Conservation (phyloP, 2,797 vertebrate species). For the Danio aesculapii region DNA sequence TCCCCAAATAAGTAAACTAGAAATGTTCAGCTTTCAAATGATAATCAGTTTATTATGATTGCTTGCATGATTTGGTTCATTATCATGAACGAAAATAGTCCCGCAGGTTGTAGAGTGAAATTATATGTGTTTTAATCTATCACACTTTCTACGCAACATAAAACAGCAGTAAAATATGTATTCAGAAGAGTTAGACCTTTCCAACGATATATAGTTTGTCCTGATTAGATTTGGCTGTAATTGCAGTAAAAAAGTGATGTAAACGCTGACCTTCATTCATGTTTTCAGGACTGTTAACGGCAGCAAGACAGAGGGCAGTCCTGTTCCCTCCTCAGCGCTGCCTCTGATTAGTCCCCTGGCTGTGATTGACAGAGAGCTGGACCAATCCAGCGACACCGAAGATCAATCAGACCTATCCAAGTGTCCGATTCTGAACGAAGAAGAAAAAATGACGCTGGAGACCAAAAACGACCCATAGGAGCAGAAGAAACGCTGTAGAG, state of each 20-base stretch:
- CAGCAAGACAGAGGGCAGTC: conserved; percentile 69
- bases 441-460: conserved; percentile 81
- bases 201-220: too few species aligned
- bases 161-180: too few species aligned
- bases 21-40: too few species aligned
- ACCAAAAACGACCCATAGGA: conserved; percentile 85
- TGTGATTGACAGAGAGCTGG: conserved; percentile 67
- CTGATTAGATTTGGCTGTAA: too few species aligned
- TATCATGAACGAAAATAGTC: too few species aligned
- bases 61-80: too few species aligned
- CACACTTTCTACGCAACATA: too few species aligned
- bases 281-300: conserved; percentile 75
- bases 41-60: too few species aligned
- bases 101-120: too few species aligned
- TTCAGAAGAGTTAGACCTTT: too few species aligned
- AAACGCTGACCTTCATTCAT: not conserved
- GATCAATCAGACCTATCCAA: conserved; percentile 66
- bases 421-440: conserved; percentile 67
- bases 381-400: conserved; percentile 66
- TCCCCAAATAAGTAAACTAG: too few species aligned
- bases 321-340: conserved; percentile 66
- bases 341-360: conserved; percentile 68
- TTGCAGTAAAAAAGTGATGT: not conserved
- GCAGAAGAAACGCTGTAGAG: conserved; percentile 64
- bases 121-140: too few species aligned